A percentile compares a stretch with the other conserved stretches of the same genome.
Conservation (phyloP, 2,113 vertebrate species). For the Poecile atricapillus region DNA sequence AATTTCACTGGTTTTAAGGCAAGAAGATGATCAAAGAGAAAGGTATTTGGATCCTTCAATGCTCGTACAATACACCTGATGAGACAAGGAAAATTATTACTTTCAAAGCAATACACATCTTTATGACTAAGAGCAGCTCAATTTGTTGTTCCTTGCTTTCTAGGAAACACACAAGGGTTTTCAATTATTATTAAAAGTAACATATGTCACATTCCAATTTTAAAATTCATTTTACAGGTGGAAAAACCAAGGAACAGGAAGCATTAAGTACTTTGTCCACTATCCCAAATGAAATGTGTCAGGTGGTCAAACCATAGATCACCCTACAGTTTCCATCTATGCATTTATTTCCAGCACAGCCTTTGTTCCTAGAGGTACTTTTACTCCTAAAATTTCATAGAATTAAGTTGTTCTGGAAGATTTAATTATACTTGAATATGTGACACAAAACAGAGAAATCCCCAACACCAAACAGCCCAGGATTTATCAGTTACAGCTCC, state of each 20-base stretch:
- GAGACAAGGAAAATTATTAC: not conserved
- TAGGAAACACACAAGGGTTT: not conserved
- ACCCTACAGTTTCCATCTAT: not conserved
- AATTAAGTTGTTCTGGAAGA: slow-evolving; percentile 3
- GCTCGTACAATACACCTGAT: slow-evolving; percentile 93
- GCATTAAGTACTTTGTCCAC: not conserved
- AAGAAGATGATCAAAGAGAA: slow-evolving; percentile 96
- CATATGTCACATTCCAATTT: not conserved
- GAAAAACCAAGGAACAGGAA: not conserved
- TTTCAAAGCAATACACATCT: not conserved
- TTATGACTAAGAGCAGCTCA: not conserved
- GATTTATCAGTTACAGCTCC: not conserved
- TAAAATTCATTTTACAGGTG: not conserved
- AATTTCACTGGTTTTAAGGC: slow-evolving; percentile 97
- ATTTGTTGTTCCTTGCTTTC: not conserved
- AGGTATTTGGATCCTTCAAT: slow-evolving; percentile 93
- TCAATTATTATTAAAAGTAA: not conserved
- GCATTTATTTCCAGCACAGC: not conserved
- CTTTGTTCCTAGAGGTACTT: not conserved
- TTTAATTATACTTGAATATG: not conserved
- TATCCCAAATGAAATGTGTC: not conserved
- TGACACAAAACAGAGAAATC: slow-evolving; percentile 10
- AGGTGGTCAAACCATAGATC: not conserved
- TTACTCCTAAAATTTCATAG: not conserved
- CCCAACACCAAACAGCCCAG: not conserved